Evolutionary conservation across 2,797 vertebrate species (phyloP).

Genomic region (Heliangelus exortis): DNA sequence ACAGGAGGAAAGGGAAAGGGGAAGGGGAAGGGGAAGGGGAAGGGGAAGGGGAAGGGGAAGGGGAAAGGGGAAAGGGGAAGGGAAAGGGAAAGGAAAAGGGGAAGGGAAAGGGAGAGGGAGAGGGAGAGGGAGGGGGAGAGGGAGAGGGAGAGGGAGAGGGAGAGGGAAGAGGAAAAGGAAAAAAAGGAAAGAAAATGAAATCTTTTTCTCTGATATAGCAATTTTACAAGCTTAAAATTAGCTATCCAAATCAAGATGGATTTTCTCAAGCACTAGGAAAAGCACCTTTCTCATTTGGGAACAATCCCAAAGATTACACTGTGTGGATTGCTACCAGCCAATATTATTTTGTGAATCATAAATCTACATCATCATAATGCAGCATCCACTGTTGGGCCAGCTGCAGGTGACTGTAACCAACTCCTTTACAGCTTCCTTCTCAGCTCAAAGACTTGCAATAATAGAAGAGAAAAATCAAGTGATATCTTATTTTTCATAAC

Average conservation of each 20-base stretch:
- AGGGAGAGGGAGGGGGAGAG: too few species aligned
- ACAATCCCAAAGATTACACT: not conserved
- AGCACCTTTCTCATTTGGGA: not conserved
- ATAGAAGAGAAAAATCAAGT: not conserved
- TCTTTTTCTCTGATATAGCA: not conserved
- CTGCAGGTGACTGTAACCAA: not conserved
- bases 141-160: too few species aligned
- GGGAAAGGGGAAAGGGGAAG: not conserved
- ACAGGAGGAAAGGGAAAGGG: not conserved
- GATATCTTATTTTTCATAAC: not conserved
- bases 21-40: not conserved
- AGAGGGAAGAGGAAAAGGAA: not conserved
- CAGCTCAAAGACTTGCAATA: not conserved
- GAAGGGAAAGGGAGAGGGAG: too few species aligned
- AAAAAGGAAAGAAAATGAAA: not conserved
- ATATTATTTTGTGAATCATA: not conserved
- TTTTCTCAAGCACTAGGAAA: not conserved
- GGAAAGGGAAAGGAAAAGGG: too few species aligned
- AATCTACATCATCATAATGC: not conserved
- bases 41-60: too few species aligned
- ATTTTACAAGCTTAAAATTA: not conserved
- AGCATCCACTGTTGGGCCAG: not conserved
- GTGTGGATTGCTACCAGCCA: not conserved
- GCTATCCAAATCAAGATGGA: not conserved
- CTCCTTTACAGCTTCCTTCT: not conserved